Evolutionary conservation across 1,140 invertebrate species (phyloP).

Genomic region (Andricus grossulariae): DNA sequence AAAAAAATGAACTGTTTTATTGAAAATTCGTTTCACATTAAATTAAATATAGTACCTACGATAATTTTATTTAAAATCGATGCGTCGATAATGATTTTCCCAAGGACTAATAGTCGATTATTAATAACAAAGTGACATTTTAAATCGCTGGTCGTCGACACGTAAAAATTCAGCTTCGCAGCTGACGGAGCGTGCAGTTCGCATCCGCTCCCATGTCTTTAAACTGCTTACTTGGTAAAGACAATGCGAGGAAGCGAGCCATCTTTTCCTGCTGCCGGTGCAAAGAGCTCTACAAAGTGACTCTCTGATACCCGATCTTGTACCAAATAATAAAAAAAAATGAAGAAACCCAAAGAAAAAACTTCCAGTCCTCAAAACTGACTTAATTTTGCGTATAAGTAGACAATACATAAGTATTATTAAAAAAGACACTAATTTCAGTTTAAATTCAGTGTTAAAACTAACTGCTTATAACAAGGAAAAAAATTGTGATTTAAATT

Average conservation of each 20-base stretch:
- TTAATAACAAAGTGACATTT: conserved; percentile 5
- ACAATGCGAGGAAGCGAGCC: conserved; percentile 64
- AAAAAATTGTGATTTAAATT: too few relatives aligned
- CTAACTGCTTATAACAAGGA: too few relatives aligned
- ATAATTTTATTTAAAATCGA: too few relatives aligned
- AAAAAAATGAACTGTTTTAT: too few relatives aligned
- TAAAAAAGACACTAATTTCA: too few relatives aligned
- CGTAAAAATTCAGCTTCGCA: conserved; percentile 43
- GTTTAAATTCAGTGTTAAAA: too few relatives aligned
- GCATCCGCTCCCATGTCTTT: conserved; percentile 63
- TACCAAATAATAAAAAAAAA: not conserved
- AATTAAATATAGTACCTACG: too few relatives aligned
- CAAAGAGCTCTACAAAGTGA: conserved; percentile 45
- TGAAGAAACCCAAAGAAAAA: too few relatives aligned
- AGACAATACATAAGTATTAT: too few relatives aligned
- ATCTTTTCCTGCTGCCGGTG: conserved; percentile 60
- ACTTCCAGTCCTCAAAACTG: not conserved
- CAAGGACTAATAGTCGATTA: not conserved
- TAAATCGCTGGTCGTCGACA: conserved; percentile 36
- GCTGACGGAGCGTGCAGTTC: conserved; percentile 55
- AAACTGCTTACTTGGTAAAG: conserved; percentile 58
- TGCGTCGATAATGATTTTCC: not conserved
- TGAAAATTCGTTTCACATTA: too few relatives aligned
- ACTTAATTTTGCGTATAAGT: too few relatives aligned
- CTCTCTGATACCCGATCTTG: conserved; percentile 15